Evolutionary conservation across 2,113 vertebrate genomes (phyloP), one percentile per base, ranked within the genome.

Genomic region (Nycticorax nycticorax): DNA sequence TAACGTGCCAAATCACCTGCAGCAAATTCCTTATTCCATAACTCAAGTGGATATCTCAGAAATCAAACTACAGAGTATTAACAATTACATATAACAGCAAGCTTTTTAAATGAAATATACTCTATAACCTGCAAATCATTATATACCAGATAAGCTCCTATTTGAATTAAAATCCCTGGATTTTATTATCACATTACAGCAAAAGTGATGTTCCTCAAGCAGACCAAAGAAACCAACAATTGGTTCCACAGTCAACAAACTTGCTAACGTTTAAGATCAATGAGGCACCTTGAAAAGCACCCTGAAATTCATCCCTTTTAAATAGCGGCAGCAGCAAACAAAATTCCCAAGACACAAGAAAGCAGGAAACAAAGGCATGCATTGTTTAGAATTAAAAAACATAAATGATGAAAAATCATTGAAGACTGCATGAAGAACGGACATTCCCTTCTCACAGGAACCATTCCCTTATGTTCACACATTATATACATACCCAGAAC

Each of bases 381-480:
- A 45, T 14, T 71, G 45, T 45, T 84, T n/a, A 62, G 11, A 90
- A 78, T 30, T 37, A 21, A 79, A 88, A 89, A 78, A 6, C 3
- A 0, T 11, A 78, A 62, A 50, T 21, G 21, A 68, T 27, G n/a
- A 57, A 53, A 91, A 50, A 26, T 66, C 43, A 85, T 0, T 23
- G 12, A 88, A 80, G 23, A 80, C 55, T 59, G 45, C 86, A 43
- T 11, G 10, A 77, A 69, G 43, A 78, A 35, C 20, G 37, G 21
- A 63, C 74, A 63, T 41, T 41, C 22, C 15, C 67, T 79, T 56
- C n/a, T 45, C 8, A 15, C 0, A 33, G 57, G 52, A 95, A 26
- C 35, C 13, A 48, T 6, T 89, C 33, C 30, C 28, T n/a, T 20
- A 80, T 8, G 14, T 28, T 63, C 43, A 69, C 0, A 0, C 67